Conservation (phyloP, 2,888 invertebrate genomes). For the Taenaris catops region DNA sequence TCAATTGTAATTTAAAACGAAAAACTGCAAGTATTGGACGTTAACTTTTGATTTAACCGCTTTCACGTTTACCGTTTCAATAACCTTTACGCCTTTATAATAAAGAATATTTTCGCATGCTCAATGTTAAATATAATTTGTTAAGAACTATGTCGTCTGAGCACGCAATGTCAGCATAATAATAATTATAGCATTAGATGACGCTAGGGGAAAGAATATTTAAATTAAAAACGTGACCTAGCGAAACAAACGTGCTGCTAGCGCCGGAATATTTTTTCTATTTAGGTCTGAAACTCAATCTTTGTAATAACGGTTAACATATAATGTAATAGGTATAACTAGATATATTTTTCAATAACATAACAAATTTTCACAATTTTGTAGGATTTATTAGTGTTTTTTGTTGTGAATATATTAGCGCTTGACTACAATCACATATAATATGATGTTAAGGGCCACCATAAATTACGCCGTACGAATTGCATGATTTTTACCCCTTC, state of each 20-base stretch:
- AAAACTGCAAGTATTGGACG: conserved; percentile 19
- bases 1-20: conserved; percentile 18
- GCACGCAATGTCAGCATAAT: conserved; percentile 41
- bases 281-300: too few species aligned
- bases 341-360: too few species aligned
- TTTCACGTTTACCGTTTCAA: conserved; percentile 1
- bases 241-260: conserved; percentile 10
- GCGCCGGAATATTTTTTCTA: neutral
- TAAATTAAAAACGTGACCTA: conserved; percentile 20
- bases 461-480: too few species aligned
- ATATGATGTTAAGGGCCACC: too few species aligned
- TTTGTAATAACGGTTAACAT: too few species aligned
- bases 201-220: conserved; percentile 27
- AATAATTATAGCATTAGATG: conserved; percentile 38
- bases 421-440: too few species aligned
- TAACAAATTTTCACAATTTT: too few species aligned
- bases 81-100: neutral
- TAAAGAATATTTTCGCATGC: conserved; percentile 18
- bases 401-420: too few species aligned
- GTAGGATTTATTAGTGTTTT: too few species aligned
- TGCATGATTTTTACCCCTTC: too few species aligned
- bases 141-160: conserved; percentile 19
- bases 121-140: conserved; percentile 6
- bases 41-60: conserved; percentile 13
- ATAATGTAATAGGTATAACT: too few species aligned